phyloP scores from a whole-genome alignment of 2,888 invertebrate species.

The Fragum whitleyi region DNA sequence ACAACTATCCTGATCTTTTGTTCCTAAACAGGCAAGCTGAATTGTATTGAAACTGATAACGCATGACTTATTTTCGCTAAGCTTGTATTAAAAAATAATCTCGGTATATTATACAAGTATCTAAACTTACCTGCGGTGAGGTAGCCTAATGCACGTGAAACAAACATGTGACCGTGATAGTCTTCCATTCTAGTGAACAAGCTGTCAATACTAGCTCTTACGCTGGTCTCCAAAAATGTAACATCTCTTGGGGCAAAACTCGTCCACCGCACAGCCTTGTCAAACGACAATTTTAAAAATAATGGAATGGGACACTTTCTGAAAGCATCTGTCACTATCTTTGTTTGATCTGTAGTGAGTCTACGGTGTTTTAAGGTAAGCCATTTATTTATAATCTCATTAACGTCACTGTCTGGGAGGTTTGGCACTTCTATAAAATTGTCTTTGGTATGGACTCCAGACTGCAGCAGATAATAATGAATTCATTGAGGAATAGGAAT shows the following conservation, averaged over 20 bases:
- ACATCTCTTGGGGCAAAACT: slow-evolving; percentile 71
- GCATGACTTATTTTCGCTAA: too few species aligned
- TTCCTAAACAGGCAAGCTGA: too few species aligned
- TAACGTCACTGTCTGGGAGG: slow-evolving; percentile 70
- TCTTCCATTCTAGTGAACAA: slow-evolving; percentile 75
- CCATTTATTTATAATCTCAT: slow-evolving; percentile 78
- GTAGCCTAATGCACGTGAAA: slow-evolving; percentile 78
- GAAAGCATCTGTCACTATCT: slow-evolving; percentile 68
- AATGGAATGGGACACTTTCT: slow-evolving; percentile 76
- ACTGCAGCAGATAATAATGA: too few species aligned
- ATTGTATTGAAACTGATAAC: too few species aligned
- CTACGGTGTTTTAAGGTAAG: slow-evolving; percentile 65
- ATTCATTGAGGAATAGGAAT: too few species aligned
- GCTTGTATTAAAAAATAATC: too few species aligned
- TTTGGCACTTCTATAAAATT: slow-evolving; percentile 71
- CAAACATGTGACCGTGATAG: slow-evolving; percentile 78
- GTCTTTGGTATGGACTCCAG: slow-evolving; percentile 42
- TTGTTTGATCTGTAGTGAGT: slow-evolving; percentile 72
- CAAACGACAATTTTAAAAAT: slow-evolving; percentile 80
- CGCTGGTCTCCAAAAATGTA: slow-evolving; percentile 70
- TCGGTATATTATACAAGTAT: too few species aligned
- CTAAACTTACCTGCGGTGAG: slow-evolving; percentile 71
- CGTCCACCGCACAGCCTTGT: slow-evolving; percentile 79
- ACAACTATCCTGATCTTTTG: too few species aligned
- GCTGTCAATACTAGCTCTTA: slow-evolving; percentile 72